Evolutionary conservation across 2,113 vertebrate species (phyloP).

Genomic region (Callopanchax toddi): DNA sequence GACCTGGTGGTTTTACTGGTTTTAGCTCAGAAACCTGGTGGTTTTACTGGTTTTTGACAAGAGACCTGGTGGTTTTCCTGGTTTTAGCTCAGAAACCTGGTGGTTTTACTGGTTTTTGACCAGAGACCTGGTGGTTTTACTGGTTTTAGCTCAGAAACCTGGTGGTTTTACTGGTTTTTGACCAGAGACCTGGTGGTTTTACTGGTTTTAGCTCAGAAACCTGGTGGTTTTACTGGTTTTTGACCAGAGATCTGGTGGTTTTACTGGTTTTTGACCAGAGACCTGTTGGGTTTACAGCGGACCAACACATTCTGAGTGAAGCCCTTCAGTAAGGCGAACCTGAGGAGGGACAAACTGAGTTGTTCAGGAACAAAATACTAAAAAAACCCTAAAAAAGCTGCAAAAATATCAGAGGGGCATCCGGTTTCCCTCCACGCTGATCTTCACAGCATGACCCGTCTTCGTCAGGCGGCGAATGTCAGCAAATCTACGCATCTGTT

Average conservation of each 20-base stretch:
- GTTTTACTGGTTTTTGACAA: too few species aligned
- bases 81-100: too few species aligned
- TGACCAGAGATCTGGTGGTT: background rate
- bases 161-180: too few species aligned
- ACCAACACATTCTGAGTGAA: slow-evolving; percentile 7
- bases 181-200: too few species aligned
- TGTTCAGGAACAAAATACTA: slow-evolving; percentile 18
- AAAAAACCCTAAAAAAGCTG: slow-evolving; percentile 30
- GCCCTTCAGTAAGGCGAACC: slow-evolving; percentile 25
- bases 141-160: too few species aligned
- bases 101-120: too few species aligned
- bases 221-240: too few species aligned
- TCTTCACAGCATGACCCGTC: slow-evolving; percentile 94
- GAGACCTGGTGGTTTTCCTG: too few species aligned
- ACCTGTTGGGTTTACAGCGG: slow-evolving; percentile 4
- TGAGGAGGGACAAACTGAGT: background rate
- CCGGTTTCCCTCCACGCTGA: slow-evolving; percentile 97
- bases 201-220: too few species aligned
- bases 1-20: too few species aligned
- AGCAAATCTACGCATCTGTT: slow-evolving; percentile 95
- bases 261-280: background rate
- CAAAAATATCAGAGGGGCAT: slow-evolving; percentile 92
- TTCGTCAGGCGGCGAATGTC: slow-evolving; percentile 95
- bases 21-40: too few species aligned
- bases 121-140: too few species aligned